Percentiles rank a stretch among this genome's conserved stretches.
These are phyloP conservation scores for Protobothrops mucrosquamatus DNA, from an alignment of 2,113 vertebrate genomes.

Conservation along the genomic window DNA sequence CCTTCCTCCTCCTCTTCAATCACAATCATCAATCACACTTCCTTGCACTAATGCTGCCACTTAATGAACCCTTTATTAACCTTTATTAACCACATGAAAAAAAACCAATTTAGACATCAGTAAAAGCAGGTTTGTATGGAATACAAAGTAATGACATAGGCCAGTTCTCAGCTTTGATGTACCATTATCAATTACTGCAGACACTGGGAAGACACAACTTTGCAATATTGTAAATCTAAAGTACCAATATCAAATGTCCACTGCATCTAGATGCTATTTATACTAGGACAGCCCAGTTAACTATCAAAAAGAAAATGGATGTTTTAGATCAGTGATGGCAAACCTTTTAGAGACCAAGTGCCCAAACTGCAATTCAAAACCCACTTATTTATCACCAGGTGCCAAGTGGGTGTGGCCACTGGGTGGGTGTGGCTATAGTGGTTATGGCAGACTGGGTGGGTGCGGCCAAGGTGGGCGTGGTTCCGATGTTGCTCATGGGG, in stretches of 20 bases:
- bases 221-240: background rate
- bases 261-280: background rate
- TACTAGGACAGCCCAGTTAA: background rate
- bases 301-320: constrained; percentile 40
- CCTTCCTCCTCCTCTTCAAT: background rate
- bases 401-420: too few relatives aligned
- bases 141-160: background rate
- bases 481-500: too few relatives aligned
- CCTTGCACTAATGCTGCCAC: background rate
- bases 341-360: too few relatives aligned
- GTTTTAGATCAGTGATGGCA: too few relatives aligned
- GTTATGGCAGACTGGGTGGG: too few relatives aligned
- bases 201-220: background rate
- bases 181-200: background rate
- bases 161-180: background rate
- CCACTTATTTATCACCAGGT: too few relatives aligned
- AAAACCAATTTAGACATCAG: background rate
- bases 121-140: background rate
- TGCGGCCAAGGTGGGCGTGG: too few relatives aligned
- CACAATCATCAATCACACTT: background rate
- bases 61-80: background rate
- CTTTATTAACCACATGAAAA: background rate
- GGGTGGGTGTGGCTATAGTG: too few relatives aligned
- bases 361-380: too few relatives aligned
- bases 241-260: background rate